Base-by-base conservation (phyloP, 2,113 vertebrate species). In the Coregonus clupeaformis region DNA sequence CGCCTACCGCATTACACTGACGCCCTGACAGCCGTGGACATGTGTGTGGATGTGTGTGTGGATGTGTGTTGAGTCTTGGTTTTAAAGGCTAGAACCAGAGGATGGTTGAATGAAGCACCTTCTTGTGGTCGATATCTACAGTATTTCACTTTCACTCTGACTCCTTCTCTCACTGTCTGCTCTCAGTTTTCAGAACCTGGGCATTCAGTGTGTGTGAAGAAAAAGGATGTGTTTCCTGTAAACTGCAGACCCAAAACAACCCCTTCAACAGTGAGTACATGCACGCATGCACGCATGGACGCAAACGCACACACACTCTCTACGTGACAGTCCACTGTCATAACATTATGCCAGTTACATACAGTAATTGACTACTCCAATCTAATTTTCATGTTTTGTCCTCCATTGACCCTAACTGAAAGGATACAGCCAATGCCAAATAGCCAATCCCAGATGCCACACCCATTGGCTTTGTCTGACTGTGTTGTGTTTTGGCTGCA, bases 161-260 rank as follows among this genome's bases (percentile, higher is more conserved):
- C 47, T 14, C 65, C 25, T 29, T 16, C 0, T 67, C 12, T 69
- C 62, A 77, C 25, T 78, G 13, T 75, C 64, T 86, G 45, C 60
- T 75, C 82, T 79, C 79, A 97, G 96, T 88, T 97, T 97, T 85
- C 96, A 95, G 93, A 98, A 97, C 86, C 89, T 98, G 86, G 96
- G 96, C 25, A 97, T 98, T 72, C 96, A 98, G n/a, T n/a, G 81
- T 98, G 96, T 74, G 96, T 98, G 69, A 96, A 96, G 93, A 97
- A 97, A 86, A 95, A 96, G 73, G 96, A 98, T 73, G 92, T 98
- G 92, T 98, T 82, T 91, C 87, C 6, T 94, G 94, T 29, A 89
- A 96, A 65, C 93, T 98, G 69, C 93, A 94, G 81, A 97, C 94
- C 32, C 93, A 93, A 70, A 96, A 97, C 65, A 97, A 98, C 82